phyloP scores from a whole-genome alignment of 2,888 invertebrate genomes.

The Entomobrya multifasciata region DNA sequence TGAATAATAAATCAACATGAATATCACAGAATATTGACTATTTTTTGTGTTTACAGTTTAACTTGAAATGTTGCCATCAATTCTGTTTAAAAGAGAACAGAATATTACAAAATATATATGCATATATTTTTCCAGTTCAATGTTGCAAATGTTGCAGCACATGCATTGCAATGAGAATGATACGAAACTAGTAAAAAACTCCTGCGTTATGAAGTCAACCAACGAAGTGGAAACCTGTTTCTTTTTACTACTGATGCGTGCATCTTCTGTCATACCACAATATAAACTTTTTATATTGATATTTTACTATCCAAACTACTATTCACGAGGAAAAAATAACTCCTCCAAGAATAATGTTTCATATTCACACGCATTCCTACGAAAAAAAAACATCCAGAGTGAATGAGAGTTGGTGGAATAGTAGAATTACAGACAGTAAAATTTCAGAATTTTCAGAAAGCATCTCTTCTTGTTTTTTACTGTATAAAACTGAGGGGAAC shows the following conservation, averaged over 20 bases:
- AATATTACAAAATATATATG: no score
- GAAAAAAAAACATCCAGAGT: not conserved
- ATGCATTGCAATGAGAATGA: not conserved
- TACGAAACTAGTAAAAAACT: conserved; percentile 2
- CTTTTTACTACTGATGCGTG: not conserved
- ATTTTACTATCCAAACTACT: not conserved
- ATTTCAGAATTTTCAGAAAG: conserved; percentile 10
- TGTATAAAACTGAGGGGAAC: no score
- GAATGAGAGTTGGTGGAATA: not conserved
- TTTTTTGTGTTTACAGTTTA: no score
- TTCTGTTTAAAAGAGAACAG: no score
- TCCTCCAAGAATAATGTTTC: conserved; percentile 2
- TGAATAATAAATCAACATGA: no score
- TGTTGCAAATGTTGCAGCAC: not conserved
- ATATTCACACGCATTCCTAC: not conserved
- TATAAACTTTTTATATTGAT: not conserved
- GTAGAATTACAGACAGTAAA: not conserved
- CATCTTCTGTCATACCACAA: no score
- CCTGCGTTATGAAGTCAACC: conserved; percentile 45
- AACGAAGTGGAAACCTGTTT: conserved; percentile 59
- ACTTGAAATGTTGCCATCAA: no score
- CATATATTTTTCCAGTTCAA: not conserved
- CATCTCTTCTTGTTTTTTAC: conserved; percentile 7
- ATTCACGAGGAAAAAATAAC: not conserved
- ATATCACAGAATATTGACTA: no score